Conservation (phyloP, 1,140 invertebrate genomes). For the Watersipora subatra region DNA sequence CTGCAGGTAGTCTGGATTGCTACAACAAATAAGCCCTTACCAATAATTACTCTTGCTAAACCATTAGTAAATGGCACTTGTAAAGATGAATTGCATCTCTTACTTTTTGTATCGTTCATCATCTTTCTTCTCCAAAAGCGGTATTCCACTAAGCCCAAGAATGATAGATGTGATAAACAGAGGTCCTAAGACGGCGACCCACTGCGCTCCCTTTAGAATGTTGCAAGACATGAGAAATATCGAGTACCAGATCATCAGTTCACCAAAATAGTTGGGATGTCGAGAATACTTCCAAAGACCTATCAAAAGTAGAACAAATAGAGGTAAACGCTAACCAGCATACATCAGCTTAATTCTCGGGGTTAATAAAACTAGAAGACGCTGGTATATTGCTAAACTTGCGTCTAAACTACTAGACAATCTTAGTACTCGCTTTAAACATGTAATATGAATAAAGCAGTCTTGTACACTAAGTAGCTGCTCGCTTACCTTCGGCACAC, state of each 20-base stretch:
- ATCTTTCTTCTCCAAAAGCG: constrained; percentile 58
- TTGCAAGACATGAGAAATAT: constrained; percentile 77
- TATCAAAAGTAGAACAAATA: constrained; percentile 28
- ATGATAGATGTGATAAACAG: constrained; percentile 76
- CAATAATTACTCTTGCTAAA: neutral
- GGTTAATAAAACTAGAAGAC: neutral
- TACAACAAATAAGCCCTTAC: constrained; percentile 37
- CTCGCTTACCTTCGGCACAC: constrained; percentile 64
- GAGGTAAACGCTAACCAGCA: too few species aligned
- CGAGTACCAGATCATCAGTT: constrained; percentile 84
- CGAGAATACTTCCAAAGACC: constrained; percentile 76
- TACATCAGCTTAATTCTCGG: neutral
- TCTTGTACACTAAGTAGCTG: too few species aligned
- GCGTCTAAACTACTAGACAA: neutral
- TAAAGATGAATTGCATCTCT: constrained; percentile 30
- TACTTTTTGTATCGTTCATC: constrained; percentile 76
- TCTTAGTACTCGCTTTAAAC: too few species aligned
- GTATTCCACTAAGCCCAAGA: constrained; percentile 53
- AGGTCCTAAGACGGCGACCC: constrained; percentile 70
- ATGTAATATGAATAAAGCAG: too few species aligned
- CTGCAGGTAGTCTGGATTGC: constrained; percentile 64
- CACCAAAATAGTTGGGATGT: constrained; percentile 90
- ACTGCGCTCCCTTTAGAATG: constrained; percentile 60
- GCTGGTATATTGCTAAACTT: neutral
- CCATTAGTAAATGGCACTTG: neutral